Conservation (phyloP, 2,797 vertebrate species). For the Neosilurus hyrtlii region DNA sequence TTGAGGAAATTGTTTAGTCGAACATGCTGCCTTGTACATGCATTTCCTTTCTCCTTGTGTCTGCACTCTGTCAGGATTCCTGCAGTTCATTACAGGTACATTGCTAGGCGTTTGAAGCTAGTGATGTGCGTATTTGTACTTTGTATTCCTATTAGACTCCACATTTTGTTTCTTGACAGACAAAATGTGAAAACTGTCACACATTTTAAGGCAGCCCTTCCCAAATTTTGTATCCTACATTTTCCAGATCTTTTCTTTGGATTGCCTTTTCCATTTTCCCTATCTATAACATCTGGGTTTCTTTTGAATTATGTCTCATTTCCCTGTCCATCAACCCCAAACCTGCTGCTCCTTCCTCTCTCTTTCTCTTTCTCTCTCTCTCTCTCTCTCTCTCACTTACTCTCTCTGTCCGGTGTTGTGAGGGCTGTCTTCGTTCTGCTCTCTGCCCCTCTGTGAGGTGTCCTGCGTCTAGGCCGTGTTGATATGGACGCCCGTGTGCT, state of each 20-base stretch:
- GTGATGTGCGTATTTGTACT: conserved; percentile 1
- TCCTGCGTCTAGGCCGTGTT: conserved; percentile 51
- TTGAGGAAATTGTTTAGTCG: conserved; percentile 20
- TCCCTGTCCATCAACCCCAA: conserved; percentile 10
- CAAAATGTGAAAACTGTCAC: background rate
- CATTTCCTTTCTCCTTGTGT: background rate
- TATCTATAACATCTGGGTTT: background rate
- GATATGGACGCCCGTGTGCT: conserved; percentile 50
- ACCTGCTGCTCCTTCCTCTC: background rate
- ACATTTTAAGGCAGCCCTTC: conserved; percentile 19
- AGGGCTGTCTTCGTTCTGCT: conserved; percentile 58
- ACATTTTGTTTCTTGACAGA: background rate
- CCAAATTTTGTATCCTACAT: conserved; percentile 16
- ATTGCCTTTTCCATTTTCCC: background rate
- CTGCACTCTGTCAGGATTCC: conserved; percentile 24
- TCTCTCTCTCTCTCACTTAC: conserved; percentile 18
- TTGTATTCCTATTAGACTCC: conserved; percentile 2
- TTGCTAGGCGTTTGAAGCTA: background rate
- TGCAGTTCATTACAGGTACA: conserved; percentile 4
- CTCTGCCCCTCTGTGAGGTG: conserved; percentile 58
- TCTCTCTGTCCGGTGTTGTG: conserved; percentile 58
- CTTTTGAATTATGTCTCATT: conserved; percentile 2
- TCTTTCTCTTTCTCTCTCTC: background rate
- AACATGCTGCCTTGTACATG: conserved; percentile 11
- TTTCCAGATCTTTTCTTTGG: conserved; percentile 20